Conservation (phyloP, 2,888 invertebrate species). For the Chironomus tentans region DNA sequence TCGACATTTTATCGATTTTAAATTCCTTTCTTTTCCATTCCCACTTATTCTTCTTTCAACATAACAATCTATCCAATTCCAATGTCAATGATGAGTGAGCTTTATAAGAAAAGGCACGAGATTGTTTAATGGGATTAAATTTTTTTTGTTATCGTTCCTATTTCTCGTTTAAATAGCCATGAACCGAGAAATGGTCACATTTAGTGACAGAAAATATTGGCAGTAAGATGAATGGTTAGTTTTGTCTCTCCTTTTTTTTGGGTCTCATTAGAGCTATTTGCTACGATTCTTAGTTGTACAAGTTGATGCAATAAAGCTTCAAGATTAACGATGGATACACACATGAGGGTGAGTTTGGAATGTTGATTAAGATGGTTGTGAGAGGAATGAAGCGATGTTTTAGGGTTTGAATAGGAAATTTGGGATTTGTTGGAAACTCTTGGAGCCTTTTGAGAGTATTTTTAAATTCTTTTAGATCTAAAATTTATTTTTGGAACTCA, state of each 20-base stretch:
- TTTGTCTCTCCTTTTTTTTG: background rate
- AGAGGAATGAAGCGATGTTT: no score
- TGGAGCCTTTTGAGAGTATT: no score
- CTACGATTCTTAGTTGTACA: background rate
- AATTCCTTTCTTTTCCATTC: no score
- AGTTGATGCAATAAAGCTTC: background rate
- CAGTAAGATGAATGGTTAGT: slow-evolving; percentile 1
- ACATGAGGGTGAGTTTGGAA: background rate
- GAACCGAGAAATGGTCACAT: slow-evolving; percentile 3
- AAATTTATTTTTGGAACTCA: no score
- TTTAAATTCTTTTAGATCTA: no score
- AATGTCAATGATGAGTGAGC: no score
- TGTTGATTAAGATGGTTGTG: background rate
- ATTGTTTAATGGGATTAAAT: background rate
- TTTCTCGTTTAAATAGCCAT: background rate
- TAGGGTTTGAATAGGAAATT: no score
- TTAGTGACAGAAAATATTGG: background rate
- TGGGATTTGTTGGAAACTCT: no score
- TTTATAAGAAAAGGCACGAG: no score
- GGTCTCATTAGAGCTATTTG: background rate
- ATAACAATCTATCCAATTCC: no score
- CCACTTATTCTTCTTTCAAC: no score
- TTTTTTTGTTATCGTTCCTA: background rate
- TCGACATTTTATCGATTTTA: no score
- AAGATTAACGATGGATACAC: background rate